Percentiles rank a stretch among this genome's conserved stretches.
Conservation (phyloP, 92 coral and sea anemone genomes). For the Epizoanthus scotinus region DNA sequence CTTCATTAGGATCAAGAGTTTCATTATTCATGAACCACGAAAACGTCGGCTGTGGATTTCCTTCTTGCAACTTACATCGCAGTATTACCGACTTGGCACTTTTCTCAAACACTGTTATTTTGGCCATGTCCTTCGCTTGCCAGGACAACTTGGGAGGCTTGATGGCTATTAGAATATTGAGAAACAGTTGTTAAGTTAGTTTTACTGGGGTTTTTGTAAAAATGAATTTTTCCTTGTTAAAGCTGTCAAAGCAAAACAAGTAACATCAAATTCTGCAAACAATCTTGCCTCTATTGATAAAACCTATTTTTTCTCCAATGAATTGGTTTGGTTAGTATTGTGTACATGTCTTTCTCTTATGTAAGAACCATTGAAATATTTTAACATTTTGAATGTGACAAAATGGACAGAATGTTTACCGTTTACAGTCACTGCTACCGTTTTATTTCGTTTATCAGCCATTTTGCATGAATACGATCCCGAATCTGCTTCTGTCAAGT, state of each 20-base stretch:
- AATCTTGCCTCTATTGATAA: too few relatives aligned
- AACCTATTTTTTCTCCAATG: too few relatives aligned
- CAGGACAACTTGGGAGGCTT: slow-evolving; percentile 30
- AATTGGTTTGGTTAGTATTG: too few relatives aligned
- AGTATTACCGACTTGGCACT: background rate
- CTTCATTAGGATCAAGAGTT: background rate
- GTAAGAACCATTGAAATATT: background rate
- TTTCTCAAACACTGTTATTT: background rate
- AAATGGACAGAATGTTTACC: background rate
- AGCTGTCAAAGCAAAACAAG: too few relatives aligned
- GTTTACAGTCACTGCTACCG: slow-evolving; percentile 2
- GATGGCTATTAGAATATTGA: slow-evolving; percentile 1
- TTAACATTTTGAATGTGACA: background rate
- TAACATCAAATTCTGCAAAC: too few relatives aligned
- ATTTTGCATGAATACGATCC: slow-evolving; percentile 1
- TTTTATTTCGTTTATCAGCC: background rate
- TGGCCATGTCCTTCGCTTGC: background rate
- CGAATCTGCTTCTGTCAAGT: background rate
- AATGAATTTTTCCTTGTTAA: background rate
- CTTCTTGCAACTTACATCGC: slow-evolving; percentile 6
- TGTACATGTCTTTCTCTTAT: background rate
- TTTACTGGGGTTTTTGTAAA: background rate
- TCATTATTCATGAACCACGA: slow-evolving; percentile 24
- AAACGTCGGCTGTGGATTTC: slow-evolving; percentile 21
- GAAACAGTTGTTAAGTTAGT: background rate